Evolutionary conservation across 2,797 vertebrate species (phyloP).

Genomic region (Linurgus olivaceus): DNA sequence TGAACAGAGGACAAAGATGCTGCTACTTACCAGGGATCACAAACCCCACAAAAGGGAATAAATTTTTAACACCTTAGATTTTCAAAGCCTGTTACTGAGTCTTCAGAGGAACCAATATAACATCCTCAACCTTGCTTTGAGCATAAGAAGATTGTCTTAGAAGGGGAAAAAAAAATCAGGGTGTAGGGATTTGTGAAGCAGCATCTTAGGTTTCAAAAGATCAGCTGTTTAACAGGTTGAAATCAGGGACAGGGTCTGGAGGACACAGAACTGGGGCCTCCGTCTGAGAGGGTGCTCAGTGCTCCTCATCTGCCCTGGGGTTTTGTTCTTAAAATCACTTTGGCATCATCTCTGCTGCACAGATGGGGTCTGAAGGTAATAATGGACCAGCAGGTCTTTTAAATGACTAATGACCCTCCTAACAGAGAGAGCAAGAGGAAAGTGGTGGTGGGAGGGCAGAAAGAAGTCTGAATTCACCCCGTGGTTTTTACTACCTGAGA

Average conservation of each 20-base stretch:
- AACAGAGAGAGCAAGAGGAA: not conserved
- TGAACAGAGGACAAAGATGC: not conserved
- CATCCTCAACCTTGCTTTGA: not conserved
- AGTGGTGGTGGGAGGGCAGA: not conserved
- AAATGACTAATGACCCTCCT: not conserved
- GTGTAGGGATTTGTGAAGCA: not conserved
- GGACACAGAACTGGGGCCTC: not conserved
- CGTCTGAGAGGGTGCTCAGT: not conserved
- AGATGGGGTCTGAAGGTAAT: not conserved
- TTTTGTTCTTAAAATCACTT: not conserved
- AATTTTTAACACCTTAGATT: not conserved
- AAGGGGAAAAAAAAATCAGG: not conserved
- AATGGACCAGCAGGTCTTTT: not conserved
- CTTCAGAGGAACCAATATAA: not conserved
- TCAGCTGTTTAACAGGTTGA: not conserved
- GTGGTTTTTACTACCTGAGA: constrained; percentile 1
- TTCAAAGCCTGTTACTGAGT: not conserved
- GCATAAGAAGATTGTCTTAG: not conserved
- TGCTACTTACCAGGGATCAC: not conserved
- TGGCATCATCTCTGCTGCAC: not conserved
- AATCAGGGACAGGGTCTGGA: not conserved
- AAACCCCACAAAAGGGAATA: not conserved
- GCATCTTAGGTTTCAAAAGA: not conserved
- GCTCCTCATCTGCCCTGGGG: not conserved
- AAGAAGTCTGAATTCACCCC: not conserved